Percentiles rank a stretch among this genome's conserved stretches.
These are phyloP conservation scores for Egretta garzetta DNA, from an alignment of 2,113 vertebrate genomes.

Conservation along the genomic window DNA sequence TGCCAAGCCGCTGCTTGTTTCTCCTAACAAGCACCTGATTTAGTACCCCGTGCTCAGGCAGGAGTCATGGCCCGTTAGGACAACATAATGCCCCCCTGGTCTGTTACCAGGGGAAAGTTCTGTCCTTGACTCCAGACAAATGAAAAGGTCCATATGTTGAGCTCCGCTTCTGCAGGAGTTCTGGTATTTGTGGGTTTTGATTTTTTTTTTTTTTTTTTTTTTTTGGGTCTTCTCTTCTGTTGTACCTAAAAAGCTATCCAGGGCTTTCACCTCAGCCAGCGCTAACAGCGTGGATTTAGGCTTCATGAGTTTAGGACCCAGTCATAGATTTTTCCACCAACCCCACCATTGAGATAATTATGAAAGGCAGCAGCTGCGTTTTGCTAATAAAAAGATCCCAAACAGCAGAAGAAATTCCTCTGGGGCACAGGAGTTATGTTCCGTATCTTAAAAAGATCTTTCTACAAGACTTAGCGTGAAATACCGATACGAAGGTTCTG, in stretches of 20 bases:
- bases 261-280: background rate
- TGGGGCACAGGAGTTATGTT: background rate
- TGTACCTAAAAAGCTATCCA: background rate
- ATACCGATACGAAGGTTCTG: background rate
- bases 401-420: background rate
- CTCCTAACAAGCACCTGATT: background rate
- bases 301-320: background rate
- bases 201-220: background rate
- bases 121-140: constrained; percentile 4
- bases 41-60: background rate
- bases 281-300: background rate
- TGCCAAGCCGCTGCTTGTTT: background rate
- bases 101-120: background rate
- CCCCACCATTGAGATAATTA: background rate
- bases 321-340: background rate
- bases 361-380: background rate
- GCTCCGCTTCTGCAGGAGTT: background rate
- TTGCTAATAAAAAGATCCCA: background rate
- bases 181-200: background rate
- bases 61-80: background rate
- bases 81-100: background rate
- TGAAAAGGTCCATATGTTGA: background rate
- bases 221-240: background rate
- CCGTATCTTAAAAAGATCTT: background rate
- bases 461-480: background rate